These are phyloP conservation scores for Cherax destructor DNA, from an alignment of 1,140 invertebrate genomes.

Conservation along the genomic window DNA sequence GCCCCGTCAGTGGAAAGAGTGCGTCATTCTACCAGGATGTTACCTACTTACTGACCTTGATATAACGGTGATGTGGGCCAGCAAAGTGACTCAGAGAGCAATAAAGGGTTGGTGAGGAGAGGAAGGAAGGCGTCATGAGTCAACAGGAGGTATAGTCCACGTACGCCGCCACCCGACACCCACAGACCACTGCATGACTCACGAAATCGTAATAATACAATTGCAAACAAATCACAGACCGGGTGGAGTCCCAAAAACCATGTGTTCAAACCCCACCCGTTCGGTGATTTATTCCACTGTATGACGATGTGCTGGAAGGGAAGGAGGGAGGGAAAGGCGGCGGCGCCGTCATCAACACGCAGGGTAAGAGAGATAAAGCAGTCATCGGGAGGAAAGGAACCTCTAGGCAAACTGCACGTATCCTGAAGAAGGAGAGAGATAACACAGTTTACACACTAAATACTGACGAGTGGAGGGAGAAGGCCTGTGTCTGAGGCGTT, in stretches of 20 bases:
- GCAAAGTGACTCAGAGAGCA: background rate
- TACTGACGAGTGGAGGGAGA: background rate
- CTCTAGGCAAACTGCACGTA: too few species aligned
- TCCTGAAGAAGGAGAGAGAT: background rate
- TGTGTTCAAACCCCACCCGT: too few species aligned
- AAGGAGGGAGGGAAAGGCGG: background rate
- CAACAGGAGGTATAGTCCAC: background rate
- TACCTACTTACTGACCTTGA: background rate
- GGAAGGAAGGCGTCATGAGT: background rate
- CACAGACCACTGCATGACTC: background rate
- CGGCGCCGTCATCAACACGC: background rate
- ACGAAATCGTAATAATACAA: too few species aligned
- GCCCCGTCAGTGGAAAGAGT: background rate
- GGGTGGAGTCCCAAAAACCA: too few species aligned
- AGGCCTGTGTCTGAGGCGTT: background rate
- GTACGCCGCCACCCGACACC: constrained; percentile 21
- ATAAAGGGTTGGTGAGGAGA: background rate
- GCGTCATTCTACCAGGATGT: background rate
- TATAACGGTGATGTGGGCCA: background rate
- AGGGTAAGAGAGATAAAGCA: background rate
- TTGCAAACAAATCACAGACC: too few species aligned
- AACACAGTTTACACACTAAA: constrained; percentile 39
- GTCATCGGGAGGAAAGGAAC: too few species aligned
- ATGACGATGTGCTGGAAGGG: too few species aligned
- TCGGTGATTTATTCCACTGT: too few species aligned